Conservation (phyloP, 2,888 invertebrate genomes). For the Hedychridium roseum region DNA sequence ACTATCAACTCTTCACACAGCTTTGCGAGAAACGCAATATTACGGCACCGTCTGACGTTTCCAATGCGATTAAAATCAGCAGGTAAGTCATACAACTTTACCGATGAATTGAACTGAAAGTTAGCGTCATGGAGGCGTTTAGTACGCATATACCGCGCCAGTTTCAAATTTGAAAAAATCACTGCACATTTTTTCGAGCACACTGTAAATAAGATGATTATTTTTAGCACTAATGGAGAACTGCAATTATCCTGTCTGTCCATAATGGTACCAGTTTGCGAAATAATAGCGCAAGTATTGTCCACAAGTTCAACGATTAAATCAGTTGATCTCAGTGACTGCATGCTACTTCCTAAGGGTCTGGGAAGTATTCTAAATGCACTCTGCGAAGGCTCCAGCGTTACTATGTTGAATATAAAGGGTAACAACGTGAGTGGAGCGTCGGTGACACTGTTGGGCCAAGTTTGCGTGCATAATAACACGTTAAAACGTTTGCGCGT, state of each 20-base stretch:
- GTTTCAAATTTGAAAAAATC: too few species aligned
- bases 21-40: constrained; percentile 48
- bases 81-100: constrained; percentile 43
- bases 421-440: constrained; percentile 59
- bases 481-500: constrained; percentile 50
- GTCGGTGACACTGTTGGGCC: constrained; percentile 53
- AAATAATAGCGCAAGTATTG: constrained; percentile 56
- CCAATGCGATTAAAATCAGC: constrained; percentile 47
- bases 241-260: constrained; percentile 47
- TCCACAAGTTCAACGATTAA: constrained; percentile 55
- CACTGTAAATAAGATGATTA: too few species aligned
- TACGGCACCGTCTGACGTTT: constrained; percentile 42
- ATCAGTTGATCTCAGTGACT: constrained; percentile 57
- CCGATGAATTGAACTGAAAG: not conserved
- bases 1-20: constrained; percentile 48
- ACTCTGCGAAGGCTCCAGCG: constrained; percentile 52
- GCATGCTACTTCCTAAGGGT: constrained; percentile 59
- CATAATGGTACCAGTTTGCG: constrained; percentile 52
- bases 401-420: constrained; percentile 56
- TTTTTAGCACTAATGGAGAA: constrained; percentile 50
- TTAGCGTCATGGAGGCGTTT: too few species aligned
- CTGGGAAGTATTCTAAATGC: constrained; percentile 53
- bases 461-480: constrained; percentile 52
- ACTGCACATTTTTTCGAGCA: too few species aligned
- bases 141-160: too few species aligned